These are phyloP conservation scores for Acronicta psi DNA, from an alignment of 2,888 invertebrate species.

Conservation along the genomic window DNA sequence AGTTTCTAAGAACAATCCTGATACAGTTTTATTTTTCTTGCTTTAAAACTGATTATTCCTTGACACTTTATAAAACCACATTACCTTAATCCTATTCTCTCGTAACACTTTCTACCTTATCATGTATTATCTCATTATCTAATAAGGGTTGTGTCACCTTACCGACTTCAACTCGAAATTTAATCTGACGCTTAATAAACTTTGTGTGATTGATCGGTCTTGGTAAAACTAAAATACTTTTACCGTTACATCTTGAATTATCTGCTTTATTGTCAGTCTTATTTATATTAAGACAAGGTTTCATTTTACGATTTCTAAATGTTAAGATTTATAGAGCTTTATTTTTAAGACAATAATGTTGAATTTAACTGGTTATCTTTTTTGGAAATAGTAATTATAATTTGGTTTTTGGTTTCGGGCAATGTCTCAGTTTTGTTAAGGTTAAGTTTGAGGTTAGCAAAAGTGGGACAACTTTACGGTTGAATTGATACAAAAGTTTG, in stretches of 20 bases:
- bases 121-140: constrained; percentile 48
- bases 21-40: not conserved
- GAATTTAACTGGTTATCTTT: constrained; percentile 1
- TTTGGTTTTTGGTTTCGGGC: constrained; percentile 57
- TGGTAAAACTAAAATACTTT: constrained; percentile 50
- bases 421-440: constrained; percentile 70
- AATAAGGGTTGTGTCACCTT: constrained; percentile 74
- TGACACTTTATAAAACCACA: constrained; percentile 1
- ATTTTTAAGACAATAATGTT: constrained; percentile 12
- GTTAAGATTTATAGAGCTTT: constrained; percentile 1
- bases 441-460: constrained; percentile 62
- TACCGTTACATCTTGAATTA: constrained; percentile 13
- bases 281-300: constrained; percentile 51
- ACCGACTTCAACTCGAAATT: constrained; percentile 73
- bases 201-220: constrained; percentile 78
- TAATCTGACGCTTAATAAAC: constrained; percentile 81
- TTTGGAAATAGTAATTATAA: constrained; percentile 28
- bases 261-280: constrained; percentile 28
- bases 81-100: constrained; percentile 29
- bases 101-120: constrained; percentile 25
- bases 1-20: too few relatives aligned
- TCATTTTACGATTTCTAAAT: constrained; percentile 33
- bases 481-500: constrained; percentile 64
- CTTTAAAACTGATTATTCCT: not conserved
- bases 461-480: constrained; percentile 79